A percentile compares a stretch with the other conserved stretches of the same genome.
Conservation (phyloP, 2,797 vertebrate genomes). For the Paratrypauchen microcephalus region DNA sequence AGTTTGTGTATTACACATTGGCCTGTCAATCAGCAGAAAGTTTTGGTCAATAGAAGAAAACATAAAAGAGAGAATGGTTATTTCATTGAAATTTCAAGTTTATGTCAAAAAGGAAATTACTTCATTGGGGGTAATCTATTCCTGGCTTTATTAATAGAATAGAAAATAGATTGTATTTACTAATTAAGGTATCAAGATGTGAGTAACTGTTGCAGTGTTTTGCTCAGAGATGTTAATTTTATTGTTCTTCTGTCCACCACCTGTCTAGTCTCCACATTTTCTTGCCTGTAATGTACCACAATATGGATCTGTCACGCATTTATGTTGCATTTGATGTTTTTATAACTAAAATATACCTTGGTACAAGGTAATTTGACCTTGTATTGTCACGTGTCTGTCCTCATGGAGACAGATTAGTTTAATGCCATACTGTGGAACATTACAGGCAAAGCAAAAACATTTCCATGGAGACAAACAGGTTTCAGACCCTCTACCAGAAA, state of each 20-base stretch:
- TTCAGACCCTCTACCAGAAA: too few relatives aligned
- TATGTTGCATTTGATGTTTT: not conserved
- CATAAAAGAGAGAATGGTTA: constrained; percentile 17
- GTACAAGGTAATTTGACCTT: too few relatives aligned
- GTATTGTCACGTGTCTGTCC: too few relatives aligned
- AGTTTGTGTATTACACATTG: not conserved
- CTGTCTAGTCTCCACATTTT: too few relatives aligned
- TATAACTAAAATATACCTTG: not conserved
- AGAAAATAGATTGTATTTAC: not conserved
- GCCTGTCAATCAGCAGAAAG: not conserved
- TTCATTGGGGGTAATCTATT: not conserved
- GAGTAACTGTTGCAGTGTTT: not conserved
- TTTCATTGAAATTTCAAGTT: not conserved
- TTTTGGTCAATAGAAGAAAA: constrained; percentile 16
- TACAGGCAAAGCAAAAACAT: not conserved
- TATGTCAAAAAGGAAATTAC: not conserved
- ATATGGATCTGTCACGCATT: too few relatives aligned
- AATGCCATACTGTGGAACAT: not conserved
- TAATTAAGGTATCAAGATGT: too few relatives aligned
- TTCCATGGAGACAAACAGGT: not conserved
- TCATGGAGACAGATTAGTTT: not conserved
- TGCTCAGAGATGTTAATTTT: not conserved
- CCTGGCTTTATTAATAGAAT: not conserved
- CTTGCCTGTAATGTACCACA: too few relatives aligned
- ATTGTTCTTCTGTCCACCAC: not conserved